phyloP scores from a whole-genome alignment of 2,113 vertebrate species.

The Syngnathus scovelli region DNA sequence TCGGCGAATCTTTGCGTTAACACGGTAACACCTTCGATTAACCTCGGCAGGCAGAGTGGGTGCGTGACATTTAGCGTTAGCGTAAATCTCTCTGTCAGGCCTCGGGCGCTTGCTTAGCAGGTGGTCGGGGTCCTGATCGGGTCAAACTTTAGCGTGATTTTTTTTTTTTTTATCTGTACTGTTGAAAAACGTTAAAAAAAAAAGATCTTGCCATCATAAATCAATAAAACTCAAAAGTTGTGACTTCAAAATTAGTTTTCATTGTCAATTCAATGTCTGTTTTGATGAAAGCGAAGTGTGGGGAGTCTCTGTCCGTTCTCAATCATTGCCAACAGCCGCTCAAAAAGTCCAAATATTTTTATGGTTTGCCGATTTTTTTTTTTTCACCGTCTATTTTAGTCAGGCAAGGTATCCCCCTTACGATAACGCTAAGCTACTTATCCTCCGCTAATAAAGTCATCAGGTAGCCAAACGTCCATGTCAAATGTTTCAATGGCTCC shows the following conservation, averaged over 20 bases:
- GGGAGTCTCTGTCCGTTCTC: no score
- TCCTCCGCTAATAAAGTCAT: slow-evolving; percentile 16
- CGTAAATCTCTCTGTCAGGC: slow-evolving; percentile 25
- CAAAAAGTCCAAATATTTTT: background rate
- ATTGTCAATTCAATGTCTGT: no score
- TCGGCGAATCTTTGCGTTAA: slow-evolving; percentile 30
- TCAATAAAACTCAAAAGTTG: no score
- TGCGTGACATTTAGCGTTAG: slow-evolving; percentile 16
- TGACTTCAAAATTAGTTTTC: no score
- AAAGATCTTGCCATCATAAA: background rate
- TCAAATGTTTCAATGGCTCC: slow-evolving; percentile 25
- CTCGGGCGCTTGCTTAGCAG: slow-evolving; percentile 31
- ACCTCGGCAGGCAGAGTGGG: slow-evolving; percentile 8
- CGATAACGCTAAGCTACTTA: slow-evolving; percentile 34
- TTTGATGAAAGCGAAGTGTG: no score
- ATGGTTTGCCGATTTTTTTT: no score
- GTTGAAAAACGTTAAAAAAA: background rate
- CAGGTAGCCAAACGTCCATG: slow-evolving; percentile 24
- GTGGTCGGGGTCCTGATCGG: slow-evolving; percentile 19
- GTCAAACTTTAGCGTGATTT: background rate
- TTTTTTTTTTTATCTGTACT: background rate
- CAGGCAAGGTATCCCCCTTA: slow-evolving; percentile 4
- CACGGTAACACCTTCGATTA: slow-evolving; percentile 37
- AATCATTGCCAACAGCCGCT: background rate
- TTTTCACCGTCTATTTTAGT: no score